A percentile compares a stretch with the other conserved stretches of the same genome.
Conservation (phyloP, 2,113 vertebrate species). For the Todiramphus saurophagus region DNA sequence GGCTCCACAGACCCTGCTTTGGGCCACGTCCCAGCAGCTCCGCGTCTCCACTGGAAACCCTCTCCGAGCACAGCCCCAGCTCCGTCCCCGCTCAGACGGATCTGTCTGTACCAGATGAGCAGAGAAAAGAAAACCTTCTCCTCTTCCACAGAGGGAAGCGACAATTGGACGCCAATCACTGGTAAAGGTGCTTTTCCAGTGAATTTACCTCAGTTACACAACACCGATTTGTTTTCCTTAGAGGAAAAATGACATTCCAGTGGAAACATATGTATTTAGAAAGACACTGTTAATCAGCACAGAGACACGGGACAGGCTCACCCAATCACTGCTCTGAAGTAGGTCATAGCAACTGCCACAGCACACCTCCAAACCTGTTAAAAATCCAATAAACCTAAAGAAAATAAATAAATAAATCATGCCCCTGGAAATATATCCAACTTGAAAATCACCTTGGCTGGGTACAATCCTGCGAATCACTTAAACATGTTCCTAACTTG, state of each 20-base stretch:
- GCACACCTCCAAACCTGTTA: not conserved
- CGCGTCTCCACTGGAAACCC: not conserved
- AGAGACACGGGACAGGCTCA: not conserved
- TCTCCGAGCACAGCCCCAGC: not conserved
- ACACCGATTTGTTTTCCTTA: not conserved
- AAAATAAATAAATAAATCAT: not conserved
- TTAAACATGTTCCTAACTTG: not conserved
- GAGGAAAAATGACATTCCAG: not conserved
- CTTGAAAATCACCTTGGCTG: not conserved
- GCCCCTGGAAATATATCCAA: not conserved
- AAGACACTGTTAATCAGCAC: too few relatives aligned
- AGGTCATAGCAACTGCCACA: not conserved
- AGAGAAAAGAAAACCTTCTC: not conserved
- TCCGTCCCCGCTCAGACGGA: not conserved
- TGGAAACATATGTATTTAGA: fast-evolving
- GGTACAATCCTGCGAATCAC: not conserved
- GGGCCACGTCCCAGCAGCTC: not conserved
- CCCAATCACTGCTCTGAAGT: not conserved
- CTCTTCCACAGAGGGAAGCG: not conserved
- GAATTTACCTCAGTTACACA: not conserved
- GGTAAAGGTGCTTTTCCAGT: not conserved
- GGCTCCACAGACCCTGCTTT: not conserved
- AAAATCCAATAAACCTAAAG: not conserved
- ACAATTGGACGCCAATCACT: not conserved
- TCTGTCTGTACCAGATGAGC: not conserved